Evolutionary conservation across 2,888 invertebrate species (phyloP), one percentile per base, ranked within the genome.

Genomic region (Tetanocera ferruginea): DNA sequence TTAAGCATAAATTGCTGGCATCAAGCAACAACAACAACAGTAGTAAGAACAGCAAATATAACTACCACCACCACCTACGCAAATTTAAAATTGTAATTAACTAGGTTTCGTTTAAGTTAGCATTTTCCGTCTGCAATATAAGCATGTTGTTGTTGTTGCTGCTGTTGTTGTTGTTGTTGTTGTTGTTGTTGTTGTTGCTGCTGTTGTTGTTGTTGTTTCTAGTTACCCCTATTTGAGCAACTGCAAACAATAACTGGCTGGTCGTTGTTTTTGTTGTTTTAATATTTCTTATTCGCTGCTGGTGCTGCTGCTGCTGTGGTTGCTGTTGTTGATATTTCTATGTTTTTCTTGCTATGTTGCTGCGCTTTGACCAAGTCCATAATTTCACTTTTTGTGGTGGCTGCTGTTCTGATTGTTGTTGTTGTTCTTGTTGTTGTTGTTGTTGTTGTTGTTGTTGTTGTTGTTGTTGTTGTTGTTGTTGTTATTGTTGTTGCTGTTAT

Each of bases 171-270:
- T 14, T 9, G n/a, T 14, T 19, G 14, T 5, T 28, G 23, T 43
- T 70, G 52, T 51, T 70, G 52, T 51, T 49, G 17, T n/a, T 71
- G 19, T 28, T 28, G 57, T 57, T 11, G 19, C 43, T 28, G n/a
- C 31, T 62, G 67, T 57, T 62, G 55, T 64, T 78, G 67, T 23
- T 37, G 17, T 67, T 25, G 23, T 60, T 57, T 17, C 37, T 74
- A 57, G 51, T 28, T 60, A 67, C 67, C 52, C 52, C 64, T 52
- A 69, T 71, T 43, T 62, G 28, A 52, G 31, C 69, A 60, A 51
- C 51, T 25, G 60, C 66, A 52, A 70, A 71, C 28, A 67, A 67
- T 55, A 74, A 19, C 57, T 74, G 76, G 77, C 77, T 66, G 77
- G 70, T 75, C 74, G 60, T 25, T 9, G 14, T 11, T 43, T 43